Evolutionary conservation across 2,888 invertebrate species (phyloP), one percentile per base, ranked within the genome.

Genomic region (Apodemia duryi): DNA sequence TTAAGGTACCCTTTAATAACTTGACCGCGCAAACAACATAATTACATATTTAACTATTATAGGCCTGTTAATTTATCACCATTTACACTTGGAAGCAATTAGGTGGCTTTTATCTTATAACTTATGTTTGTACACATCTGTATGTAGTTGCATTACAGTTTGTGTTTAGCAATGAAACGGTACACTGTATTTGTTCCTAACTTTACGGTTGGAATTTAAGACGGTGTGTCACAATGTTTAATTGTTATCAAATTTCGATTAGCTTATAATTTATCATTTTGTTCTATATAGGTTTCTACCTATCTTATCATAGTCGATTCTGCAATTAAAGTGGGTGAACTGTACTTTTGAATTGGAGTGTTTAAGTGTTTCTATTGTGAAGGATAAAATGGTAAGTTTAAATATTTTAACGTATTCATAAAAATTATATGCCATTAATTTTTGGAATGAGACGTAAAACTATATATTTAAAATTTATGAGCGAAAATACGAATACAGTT

Each of bases 191-290:
- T 60, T 60, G 60, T 60, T 32, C 29, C 6, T 32, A 35, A 35
- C 32, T 35, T 60, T 35, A 60, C 35, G 35, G 3, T 35, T 11
- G 60, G 35, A 29, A 32, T 60, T 60, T 32, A 35, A 32, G 13
- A 11, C 35, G 60, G 35, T 60, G 60, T 60, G 35, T 60, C 35
- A 35, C 32, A 29, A 54, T 60, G 60, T 64, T 61, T 41, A 52
- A 32, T 65, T 60, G 60, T 71, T 72, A 71, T 71, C 80, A 76
- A 72, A 69, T 72, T 72, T 76, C 74, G 85, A 86, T 85, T 86
- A 83, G 69, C 77, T 78, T 78, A 81, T 75, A 74, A 76, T 77
- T 81, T 82, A 85, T 82, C 79, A 75, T 77, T 78, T 81, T 75
- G 78, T 67, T 70, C 63, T 72, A 74, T 71, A 74, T 72, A 73